A percentile compares a stretch with the other conserved stretches of the same genome.
Evolutionary conservation across 2,797 vertebrate genomes (phyloP).

Genomic region (Galaxias olidus): DNA sequence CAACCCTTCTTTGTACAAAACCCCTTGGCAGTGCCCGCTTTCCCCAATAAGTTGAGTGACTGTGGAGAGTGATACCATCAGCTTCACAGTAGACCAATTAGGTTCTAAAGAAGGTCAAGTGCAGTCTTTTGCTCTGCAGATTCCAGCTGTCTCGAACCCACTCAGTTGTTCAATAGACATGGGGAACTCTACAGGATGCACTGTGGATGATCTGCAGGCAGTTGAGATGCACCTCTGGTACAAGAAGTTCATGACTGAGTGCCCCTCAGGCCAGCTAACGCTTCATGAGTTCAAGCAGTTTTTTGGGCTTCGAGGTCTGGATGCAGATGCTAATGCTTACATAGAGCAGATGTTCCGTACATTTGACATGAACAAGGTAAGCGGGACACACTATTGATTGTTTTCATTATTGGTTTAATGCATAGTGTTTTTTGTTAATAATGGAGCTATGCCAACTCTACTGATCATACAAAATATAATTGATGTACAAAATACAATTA

Average conservation of each 20-base stretch:
- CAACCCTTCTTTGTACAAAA: constrained; percentile 61
- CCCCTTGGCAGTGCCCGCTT: constrained; percentile 1
- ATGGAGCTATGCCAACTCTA: too few species aligned
- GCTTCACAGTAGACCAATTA: constrained; percentile 72
- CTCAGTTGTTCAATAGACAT: constrained; percentile 49
- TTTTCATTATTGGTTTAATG: not conserved
- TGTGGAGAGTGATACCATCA: constrained; percentile 66
- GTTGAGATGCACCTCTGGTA: constrained; percentile 95
- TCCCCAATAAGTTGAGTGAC: constrained; percentile 62
- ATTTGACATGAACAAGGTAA: constrained; percentile 94
- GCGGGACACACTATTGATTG: constrained; percentile 1
- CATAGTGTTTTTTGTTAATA: not conserved
- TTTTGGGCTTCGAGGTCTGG: constrained; percentile 86
- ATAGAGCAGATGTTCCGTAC: constrained; percentile 95
- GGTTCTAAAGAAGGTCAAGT: constrained; percentile 29
- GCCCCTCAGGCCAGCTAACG: constrained; percentile 90
- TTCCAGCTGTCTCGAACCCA: not conserved
- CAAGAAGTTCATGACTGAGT: constrained; percentile 94
- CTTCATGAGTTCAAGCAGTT: constrained; percentile 94
- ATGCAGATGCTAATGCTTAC: constrained; percentile 86
- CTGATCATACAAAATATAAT: too few species aligned
- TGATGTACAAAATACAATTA: too few species aligned
- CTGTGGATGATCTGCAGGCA: constrained; percentile 87
- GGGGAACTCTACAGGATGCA: constrained; percentile 81
- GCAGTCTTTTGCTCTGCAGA: not conserved